Percentiles rank a stretch among this genome's conserved stretches.
Conservation (phyloP, 2,888 invertebrate genomes). For the Neoscelio sp. region DNA sequence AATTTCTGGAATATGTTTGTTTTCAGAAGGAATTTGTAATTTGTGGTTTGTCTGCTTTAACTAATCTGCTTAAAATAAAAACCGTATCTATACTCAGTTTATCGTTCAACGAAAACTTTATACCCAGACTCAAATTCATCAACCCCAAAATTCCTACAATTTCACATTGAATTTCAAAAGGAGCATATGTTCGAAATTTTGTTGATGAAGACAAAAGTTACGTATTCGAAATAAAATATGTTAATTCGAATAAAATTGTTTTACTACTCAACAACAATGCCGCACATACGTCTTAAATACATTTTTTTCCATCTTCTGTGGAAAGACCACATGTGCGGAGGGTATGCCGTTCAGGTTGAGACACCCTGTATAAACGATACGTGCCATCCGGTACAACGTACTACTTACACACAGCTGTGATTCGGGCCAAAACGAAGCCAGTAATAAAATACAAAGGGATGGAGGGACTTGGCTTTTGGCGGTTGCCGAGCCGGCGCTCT, state of each 20-base stretch:
- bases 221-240: too few relatives aligned
- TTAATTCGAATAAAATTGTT: too few relatives aligned
- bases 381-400: conserved; percentile 58
- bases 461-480: conserved; percentile 64
- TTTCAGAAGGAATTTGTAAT: too few relatives aligned
- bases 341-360: background rate
- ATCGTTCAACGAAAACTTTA: too few relatives aligned
- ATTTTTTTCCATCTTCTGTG: too few relatives aligned
- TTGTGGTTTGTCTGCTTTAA: too few relatives aligned
- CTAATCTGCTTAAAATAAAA: too few relatives aligned
- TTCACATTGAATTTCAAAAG: background rate
- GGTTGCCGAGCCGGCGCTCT: conserved; percentile 67
- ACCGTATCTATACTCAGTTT: too few relatives aligned
- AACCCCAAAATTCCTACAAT: background rate
- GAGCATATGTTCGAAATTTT: background rate
- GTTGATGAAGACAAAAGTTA: too few relatives aligned
- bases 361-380: conserved; percentile 50
- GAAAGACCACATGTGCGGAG: conserved; percentile 3
- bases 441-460: conserved; percentile 67
- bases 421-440: conserved; percentile 61
- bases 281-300: too few relatives aligned
- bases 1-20: background rate
- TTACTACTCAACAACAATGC: background rate
- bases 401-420: conserved; percentile 56
- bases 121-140: too few relatives aligned